A percentile compares a stretch with the other conserved stretches of the same genome.
These are phyloP conservation scores for Dreissena polymorpha DNA, from an alignment of 1,140 invertebrate genomes.

Conservation along the genomic window DNA sequence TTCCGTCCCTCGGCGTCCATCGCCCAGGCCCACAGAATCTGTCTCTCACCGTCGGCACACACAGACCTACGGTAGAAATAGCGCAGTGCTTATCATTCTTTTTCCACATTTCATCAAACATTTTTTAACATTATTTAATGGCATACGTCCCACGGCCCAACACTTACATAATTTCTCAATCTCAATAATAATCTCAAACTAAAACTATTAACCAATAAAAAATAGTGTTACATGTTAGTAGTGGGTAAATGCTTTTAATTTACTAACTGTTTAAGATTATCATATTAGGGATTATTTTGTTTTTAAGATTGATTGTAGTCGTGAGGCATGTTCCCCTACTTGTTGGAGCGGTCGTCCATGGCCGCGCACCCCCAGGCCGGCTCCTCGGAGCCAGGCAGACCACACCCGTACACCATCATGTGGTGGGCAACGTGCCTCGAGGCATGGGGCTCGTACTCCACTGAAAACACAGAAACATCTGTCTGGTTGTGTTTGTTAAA, in stretches of 20 bases:
- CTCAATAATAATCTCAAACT: not conserved
- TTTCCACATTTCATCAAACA: not conserved
- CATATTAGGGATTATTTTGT: no score
- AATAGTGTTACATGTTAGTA: no score
- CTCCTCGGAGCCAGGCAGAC: constrained; percentile 88
- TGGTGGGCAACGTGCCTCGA: constrained; percentile 96
- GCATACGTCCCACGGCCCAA: not conserved
- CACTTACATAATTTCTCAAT: not conserved
- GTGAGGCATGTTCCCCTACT: not conserved
- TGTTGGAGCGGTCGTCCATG: constrained; percentile 46
- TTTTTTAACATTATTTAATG: not conserved
- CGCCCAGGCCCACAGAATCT: constrained; percentile 53
- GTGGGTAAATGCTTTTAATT: no score
- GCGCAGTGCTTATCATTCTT: not conserved
- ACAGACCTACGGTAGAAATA: constrained; percentile 18
- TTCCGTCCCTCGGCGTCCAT: constrained; percentile 38
- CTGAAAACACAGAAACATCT: constrained; percentile 79
- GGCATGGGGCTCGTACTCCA: constrained; percentile 96
- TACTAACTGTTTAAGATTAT: no score
- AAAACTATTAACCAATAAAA: not conserved
- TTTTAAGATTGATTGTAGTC: no score
- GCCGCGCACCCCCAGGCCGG: constrained; percentile 85
- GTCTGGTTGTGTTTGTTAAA: not conserved
- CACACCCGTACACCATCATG: constrained; percentile 97
- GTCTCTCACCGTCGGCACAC: constrained; percentile 34